Evolutionary conservation across 2,888 invertebrate genomes (phyloP).

Genomic region (Philopedon plagiatum): DNA sequence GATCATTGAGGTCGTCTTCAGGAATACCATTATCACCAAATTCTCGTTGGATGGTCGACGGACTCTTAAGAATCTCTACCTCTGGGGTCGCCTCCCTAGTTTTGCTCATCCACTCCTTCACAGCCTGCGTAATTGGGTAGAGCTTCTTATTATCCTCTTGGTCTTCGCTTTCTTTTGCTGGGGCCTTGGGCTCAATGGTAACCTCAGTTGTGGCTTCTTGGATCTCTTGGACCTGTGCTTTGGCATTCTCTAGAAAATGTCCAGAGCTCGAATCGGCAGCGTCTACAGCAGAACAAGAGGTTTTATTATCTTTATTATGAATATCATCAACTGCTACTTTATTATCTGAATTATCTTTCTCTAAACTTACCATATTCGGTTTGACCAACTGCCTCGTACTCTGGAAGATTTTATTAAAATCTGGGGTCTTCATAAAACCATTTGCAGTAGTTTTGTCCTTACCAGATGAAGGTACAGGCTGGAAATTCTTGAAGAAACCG

Average conservation of each 20-base stretch:
- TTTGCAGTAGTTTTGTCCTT: constrained; percentile 52
- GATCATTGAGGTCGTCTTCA: constrained; percentile 54
- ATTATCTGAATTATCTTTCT: constrained; percentile 54
- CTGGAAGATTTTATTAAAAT: constrained; percentile 59
- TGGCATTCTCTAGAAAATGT: constrained; percentile 59
- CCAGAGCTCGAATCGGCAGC: constrained; percentile 54
- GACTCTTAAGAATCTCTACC: constrained; percentile 67
- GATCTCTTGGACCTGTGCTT: constrained; percentile 17
- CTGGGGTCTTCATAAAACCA: constrained; percentile 58
- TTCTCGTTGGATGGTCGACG: constrained; percentile 64
- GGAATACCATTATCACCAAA: constrained; percentile 58
- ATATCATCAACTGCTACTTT: constrained; percentile 48
- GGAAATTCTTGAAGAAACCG: constrained; percentile 63
- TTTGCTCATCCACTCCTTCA: constrained; percentile 73
- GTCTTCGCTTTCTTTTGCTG: constrained; percentile 26
- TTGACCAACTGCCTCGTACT: constrained; percentile 52
- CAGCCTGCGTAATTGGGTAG: constrained; percentile 74
- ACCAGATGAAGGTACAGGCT: constrained; percentile 16
- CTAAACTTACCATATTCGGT: constrained; percentile 58
- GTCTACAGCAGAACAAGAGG: constrained; percentile 49
- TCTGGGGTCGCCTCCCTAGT: constrained; percentile 68
- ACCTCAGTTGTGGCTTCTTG: constrained; percentile 22
- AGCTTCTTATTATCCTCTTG: constrained; percentile 48
- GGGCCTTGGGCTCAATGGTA: constrained; percentile 21
- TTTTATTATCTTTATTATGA: constrained; percentile 44